Evolutionary conservation across 2,113 vertebrate species (phyloP).

Genomic region (Tympanuchus pallidicinctus): DNA sequence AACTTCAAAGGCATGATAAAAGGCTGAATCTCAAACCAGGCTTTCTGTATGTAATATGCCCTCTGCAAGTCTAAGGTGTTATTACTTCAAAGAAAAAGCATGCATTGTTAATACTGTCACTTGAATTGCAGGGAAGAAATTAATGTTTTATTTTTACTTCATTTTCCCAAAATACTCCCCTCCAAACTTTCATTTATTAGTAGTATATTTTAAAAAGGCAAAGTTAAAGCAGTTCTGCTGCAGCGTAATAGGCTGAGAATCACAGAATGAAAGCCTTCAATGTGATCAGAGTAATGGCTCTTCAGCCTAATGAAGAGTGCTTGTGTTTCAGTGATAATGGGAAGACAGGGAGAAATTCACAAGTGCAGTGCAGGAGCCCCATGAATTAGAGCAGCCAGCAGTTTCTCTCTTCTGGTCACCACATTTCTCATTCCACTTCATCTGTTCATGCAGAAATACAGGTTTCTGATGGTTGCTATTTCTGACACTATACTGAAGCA

Average conservation of each 20-base stretch:
- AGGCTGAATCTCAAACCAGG: background rate
- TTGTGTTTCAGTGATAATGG: background rate
- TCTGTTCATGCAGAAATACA: background rate
- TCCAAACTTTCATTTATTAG: background rate
- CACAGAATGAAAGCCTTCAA: background rate
- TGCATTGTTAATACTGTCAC: background rate
- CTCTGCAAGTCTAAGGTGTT: background rate
- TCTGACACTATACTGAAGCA: background rate
- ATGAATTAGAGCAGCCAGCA: background rate
- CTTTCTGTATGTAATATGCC: background rate
- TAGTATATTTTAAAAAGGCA: too few species aligned
- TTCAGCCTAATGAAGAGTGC: conserved; percentile 45
- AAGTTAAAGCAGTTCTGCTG: background rate
- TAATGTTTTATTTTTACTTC: background rate
- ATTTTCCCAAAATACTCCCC: background rate
- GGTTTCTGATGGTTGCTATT: background rate
- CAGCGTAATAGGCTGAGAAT: background rate
- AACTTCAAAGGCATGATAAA: background rate
- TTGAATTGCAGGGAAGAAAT: background rate
- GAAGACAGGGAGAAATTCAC: background rate
- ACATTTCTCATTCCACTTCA: background rate
- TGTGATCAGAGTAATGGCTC: background rate
- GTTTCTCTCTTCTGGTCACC: background rate
- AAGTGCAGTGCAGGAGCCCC: background rate
- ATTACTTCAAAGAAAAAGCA: background rate